These are phyloP conservation scores for Disparrhopalites patrizii DNA, from an alignment of 2,888 invertebrate genomes.

Conservation along the genomic window DNA sequence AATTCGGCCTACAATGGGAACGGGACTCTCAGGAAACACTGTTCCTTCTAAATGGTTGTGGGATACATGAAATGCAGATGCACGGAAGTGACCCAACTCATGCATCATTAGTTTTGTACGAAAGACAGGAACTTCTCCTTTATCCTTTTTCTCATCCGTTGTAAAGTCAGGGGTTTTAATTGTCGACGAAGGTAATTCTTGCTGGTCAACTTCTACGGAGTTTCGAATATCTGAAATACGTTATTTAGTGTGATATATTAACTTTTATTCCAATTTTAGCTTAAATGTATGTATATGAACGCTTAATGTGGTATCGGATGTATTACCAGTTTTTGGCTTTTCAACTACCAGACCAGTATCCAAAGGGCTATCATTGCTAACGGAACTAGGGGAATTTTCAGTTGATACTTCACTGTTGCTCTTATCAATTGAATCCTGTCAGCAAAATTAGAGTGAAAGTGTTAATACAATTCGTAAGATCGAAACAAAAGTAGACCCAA, in stretches of 20 bases:
- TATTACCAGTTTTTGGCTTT: too few relatives aligned
- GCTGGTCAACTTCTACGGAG: too few relatives aligned
- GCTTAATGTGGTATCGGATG: too few relatives aligned
- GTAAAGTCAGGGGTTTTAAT: constrained; percentile 48
- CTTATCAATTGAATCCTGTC: constrained; percentile 9
- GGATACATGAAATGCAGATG: constrained; percentile 39
- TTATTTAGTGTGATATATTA: too few relatives aligned
- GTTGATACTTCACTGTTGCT: background rate
- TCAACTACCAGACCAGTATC: too few relatives aligned
- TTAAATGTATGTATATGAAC: too few relatives aligned
- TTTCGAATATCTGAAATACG: too few relatives aligned
- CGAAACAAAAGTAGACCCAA: too few relatives aligned
- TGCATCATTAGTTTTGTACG: constrained; percentile 44
- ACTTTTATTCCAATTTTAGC: too few relatives aligned
- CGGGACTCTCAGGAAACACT: constrained; percentile 44
- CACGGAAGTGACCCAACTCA: constrained; percentile 44
- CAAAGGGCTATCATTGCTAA: background rate
- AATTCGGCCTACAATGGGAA: constrained; percentile 79
- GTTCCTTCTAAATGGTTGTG: constrained; percentile 39
- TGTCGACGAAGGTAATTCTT: constrained; percentile 47
- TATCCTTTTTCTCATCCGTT: constrained; percentile 30
- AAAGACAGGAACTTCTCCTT: constrained; percentile 30
- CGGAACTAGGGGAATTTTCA: background rate
- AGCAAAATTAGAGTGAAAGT: constrained; percentile 17
- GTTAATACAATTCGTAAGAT: too few relatives aligned